Evolutionary conservation across 2,797 vertebrate genomes (phyloP).

Genomic region (Tamandua tetradactyla): DNA sequence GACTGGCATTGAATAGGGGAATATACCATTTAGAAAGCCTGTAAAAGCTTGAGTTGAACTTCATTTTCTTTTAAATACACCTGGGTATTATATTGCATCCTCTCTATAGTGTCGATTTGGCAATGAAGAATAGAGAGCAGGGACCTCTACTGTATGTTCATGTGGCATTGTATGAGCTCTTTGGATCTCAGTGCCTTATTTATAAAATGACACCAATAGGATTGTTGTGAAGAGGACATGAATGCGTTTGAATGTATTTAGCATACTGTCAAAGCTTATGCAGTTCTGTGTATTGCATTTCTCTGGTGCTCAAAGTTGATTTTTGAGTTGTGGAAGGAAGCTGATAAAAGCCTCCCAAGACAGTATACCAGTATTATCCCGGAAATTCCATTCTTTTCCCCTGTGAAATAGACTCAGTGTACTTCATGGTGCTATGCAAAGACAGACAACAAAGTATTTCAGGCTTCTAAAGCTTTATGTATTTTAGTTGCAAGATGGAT

Average conservation of each 20-base stretch:
- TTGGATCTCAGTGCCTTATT: not conserved
- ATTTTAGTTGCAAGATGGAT: not conserved
- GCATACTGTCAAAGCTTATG: not conserved
- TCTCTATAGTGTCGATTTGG: not conserved
- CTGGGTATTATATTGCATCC: not conserved
- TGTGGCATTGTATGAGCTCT: not conserved
- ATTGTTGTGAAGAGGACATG: not conserved
- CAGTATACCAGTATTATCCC: not conserved
- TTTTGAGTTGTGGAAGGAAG: constrained; percentile 18
- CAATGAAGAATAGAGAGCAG: not conserved
- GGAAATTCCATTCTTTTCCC: constrained; percentile 29
- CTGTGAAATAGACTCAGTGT: not conserved
- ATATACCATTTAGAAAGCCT: constrained; percentile 7
- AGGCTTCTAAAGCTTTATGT: not conserved
- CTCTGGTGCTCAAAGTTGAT: constrained; percentile 31
- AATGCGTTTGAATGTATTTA: not conserved
- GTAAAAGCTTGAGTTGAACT: not conserved
- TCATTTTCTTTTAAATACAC: constrained; percentile 1
- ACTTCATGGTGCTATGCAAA: not conserved
- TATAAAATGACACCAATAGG: constrained; percentile 15
- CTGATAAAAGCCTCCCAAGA: not conserved
- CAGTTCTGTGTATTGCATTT: not conserved
- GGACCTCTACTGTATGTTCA: not conserved
- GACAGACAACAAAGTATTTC: constrained; percentile 35
- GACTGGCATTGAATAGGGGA: not conserved